Percentiles rank a stretch among this genome's conserved stretches.
Evolutionary conservation across 2,888 invertebrate genomes (phyloP).

Genomic region (Drosophila stalkeri): DNA sequence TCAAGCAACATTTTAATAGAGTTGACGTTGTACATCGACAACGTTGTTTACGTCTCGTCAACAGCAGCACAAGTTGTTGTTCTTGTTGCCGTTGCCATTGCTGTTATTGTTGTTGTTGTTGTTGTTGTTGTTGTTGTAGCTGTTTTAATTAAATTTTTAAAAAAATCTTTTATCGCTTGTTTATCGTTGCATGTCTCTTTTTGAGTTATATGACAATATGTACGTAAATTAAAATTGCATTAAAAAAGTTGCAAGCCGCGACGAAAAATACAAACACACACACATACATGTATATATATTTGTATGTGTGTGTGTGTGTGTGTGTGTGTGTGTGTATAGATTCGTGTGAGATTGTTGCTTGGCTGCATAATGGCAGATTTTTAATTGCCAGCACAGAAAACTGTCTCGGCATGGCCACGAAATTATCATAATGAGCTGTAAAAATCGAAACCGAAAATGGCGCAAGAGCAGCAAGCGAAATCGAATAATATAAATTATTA

Average conservation of each 20-base stretch:
- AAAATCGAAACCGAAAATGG: conserved; percentile 30
- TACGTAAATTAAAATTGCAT: conserved; percentile 75
- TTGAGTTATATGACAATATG: conserved; percentile 71
- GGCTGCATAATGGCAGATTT: conserved; percentile 70
- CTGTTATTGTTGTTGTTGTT: conserved; percentile 37
- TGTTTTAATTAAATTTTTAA: conserved; percentile 79
- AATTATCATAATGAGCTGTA: conserved; percentile 71
- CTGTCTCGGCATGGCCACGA: conserved; percentile 57
- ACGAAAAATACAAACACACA: conserved; percentile 7
- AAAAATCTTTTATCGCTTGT: conserved; percentile 77
- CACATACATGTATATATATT: no score
- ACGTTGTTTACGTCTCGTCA: conserved; percentile 75
- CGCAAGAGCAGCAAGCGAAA: conserved; percentile 17
- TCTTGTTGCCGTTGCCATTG: conserved; percentile 36
- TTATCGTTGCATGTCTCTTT: conserved; percentile 65
- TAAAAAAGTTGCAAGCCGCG: conserved; percentile 49
- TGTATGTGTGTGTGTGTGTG: not conserved
- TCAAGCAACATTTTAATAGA: conserved; percentile 77
- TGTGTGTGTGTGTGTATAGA: not conserved
- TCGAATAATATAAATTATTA: conserved; percentile 57
- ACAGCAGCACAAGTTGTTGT: conserved; percentile 48
- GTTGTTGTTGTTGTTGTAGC: conserved; percentile 52
- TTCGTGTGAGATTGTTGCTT: conserved; percentile 55
- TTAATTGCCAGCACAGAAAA: conserved; percentile 69
- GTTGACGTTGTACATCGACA: conserved; percentile 72